Base-by-base conservation (phyloP, 2,888 invertebrate species). In the Fabriciana adippe region DNA sequence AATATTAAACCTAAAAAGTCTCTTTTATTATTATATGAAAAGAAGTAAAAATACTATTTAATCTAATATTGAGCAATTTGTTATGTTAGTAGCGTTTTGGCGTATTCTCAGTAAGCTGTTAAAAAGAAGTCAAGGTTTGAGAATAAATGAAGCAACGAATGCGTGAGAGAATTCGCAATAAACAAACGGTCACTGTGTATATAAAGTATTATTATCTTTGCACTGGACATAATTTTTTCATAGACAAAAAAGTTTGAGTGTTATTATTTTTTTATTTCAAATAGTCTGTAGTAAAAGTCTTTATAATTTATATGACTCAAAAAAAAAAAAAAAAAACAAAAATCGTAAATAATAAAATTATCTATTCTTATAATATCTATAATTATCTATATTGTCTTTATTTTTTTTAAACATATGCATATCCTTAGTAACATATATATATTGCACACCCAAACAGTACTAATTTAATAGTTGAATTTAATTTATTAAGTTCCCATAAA, bases 121-220 rank as follows among this genome's bases (percentile, higher is more conserved):
- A 84, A 77, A 84, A 83, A 79, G 75, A 74, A 82, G 77, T 79
- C 88, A 88, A 89, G 89, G 89, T 82, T 82, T 78, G 75, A 73
- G 76, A 76, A 75, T 67, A 69, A 73, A 64, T 87, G 79, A 68
- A 68, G 83, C 79, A 85, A 85, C 73, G 72, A 73, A 76, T 75
- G 80, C 84, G 87, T 85, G 88, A 85, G 87, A 88, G 79, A 81
- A 79, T 83, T 84, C 77, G 73, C 76, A 76, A 79, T 70, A 64
- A 64, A 66, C 67, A 70, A 59, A 61, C 67, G 62, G 55, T 56
- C 67, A 67, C 35, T 59, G n/a, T 11, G 8, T 41, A 48, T n/a
- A 59, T 14, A 26, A 47, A 21, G 26, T 55, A 16, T 41, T 35
- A 26, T 41, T 41, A 41, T 41, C 8, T 41, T 41, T 11, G 26